phyloP scores from a whole-genome alignment of 2,888 invertebrate species.

The Leptinotarsa tumamoca region DNA sequence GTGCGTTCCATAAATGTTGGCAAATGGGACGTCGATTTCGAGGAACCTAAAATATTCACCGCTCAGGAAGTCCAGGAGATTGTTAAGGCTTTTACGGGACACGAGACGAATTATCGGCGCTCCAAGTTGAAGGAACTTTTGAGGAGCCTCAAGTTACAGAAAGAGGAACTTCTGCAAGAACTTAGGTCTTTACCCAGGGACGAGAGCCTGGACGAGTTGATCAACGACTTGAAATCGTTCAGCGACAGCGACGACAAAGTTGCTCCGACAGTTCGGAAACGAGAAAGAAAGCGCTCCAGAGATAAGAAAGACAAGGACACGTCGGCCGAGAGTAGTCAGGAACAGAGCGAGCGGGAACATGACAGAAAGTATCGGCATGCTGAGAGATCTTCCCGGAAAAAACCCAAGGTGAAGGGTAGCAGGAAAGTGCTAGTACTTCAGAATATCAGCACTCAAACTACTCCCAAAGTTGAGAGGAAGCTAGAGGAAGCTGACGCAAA shows the following conservation, averaged over 20 bases:
- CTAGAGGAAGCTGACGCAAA: slow-evolving; percentile 1
- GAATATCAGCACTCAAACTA: slow-evolving; percentile 63
- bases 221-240: slow-evolving; percentile 51
- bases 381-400: slow-evolving; percentile 44
- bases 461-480: slow-evolving; percentile 53
- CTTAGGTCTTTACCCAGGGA: slow-evolving; percentile 56
- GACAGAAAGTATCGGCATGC: background rate
- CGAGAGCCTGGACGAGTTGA: slow-evolving; percentile 53
- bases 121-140: slow-evolving; percentile 60
- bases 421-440: slow-evolving; percentile 55
- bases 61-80: slow-evolving; percentile 55
- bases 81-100: slow-evolving; percentile 48
- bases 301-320: slow-evolving; percentile 39
- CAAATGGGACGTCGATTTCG: slow-evolving; percentile 52
- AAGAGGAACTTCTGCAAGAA: slow-evolving; percentile 62
- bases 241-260: slow-evolving; percentile 32
- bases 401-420: slow-evolving; percentile 40
- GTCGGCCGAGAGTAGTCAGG: slow-evolving; percentile 39
- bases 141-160: slow-evolving; percentile 61
- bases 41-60: slow-evolving; percentile 50
- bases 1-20: slow-evolving; percentile 38
- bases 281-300: slow-evolving; percentile 33
- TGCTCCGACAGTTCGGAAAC: slow-evolving; percentile 27
- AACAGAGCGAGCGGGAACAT: slow-evolving; percentile 3
- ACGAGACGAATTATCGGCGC: slow-evolving; percentile 50